Evolutionary conservation across 2,113 vertebrate genomes (phyloP).

Genomic region (Passer montanus): DNA sequence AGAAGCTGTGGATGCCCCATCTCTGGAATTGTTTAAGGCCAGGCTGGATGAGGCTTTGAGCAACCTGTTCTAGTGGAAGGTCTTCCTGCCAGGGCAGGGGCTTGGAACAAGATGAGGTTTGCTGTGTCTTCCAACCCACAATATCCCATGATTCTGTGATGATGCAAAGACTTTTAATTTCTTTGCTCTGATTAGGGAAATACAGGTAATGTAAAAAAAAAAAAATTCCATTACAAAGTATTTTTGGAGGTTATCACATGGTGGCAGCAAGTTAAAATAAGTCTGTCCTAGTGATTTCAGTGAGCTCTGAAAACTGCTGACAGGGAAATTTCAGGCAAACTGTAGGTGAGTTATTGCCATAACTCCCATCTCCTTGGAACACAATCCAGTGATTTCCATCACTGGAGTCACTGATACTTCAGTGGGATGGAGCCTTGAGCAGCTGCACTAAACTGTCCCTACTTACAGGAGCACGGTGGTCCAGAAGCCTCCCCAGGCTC

Average conservation of each 20-base stretch:
- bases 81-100: neutral
- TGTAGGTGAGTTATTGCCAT: accelerated
- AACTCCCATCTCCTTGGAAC: neutral
- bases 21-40: neutral
- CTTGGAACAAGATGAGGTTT: neutral
- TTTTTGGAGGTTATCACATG: neutral
- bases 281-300: neutral
- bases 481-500: neutral
- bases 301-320: neutral
- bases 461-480: neutral
- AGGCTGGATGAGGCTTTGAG: neutral
- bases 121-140: neutral
- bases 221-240: neutral
- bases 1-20: neutral
- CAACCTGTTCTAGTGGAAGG: neutral
- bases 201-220: neutral
- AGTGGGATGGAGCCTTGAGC: neutral
- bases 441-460: neutral
- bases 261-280: neutral
- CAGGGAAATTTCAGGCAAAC: neutral
- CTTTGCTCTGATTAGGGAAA: neutral
- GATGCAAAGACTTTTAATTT: neutral
- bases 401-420: neutral
- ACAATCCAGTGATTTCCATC: accelerated
- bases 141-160: neutral